A percentile compares a stretch with the other conserved stretches of the same genome.
These are phyloP conservation scores for Sylvilagus bachmani DNA, from an alignment of 2,113 vertebrate genomes.

Conservation along the genomic window DNA sequence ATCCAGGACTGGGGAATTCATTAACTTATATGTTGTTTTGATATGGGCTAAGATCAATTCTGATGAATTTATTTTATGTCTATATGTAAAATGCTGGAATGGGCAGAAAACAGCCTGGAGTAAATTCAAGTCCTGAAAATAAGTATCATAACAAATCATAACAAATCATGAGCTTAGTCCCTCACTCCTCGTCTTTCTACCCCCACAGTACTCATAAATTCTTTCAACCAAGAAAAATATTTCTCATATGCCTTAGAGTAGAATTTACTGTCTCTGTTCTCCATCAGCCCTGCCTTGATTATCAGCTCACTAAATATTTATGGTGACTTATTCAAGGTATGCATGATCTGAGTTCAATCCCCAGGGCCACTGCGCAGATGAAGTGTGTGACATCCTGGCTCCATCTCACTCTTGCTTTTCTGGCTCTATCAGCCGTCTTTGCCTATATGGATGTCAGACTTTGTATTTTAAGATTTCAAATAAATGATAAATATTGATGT, in stretches of 20 bases:
- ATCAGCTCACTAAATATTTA: slow-evolving; percentile 82
- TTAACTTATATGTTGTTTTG: slow-evolving; percentile 43
- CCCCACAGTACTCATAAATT: slow-evolving; percentile 69
- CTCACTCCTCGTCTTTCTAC: slow-evolving; percentile 57
- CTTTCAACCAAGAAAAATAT: slow-evolving; percentile 77
- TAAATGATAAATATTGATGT: neutral
- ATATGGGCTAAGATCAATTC: neutral
- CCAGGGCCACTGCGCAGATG: neutral
- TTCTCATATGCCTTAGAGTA: slow-evolving; percentile 81
- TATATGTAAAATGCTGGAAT: slow-evolving; percentile 2
- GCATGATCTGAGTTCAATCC: slow-evolving; percentile 65
- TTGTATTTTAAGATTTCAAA: neutral
- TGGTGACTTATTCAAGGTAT: slow-evolving; percentile 68
- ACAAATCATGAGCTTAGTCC: slow-evolving; percentile 54
- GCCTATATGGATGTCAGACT: neutral
- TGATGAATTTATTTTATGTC: slow-evolving; percentile 38
- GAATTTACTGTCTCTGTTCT: slow-evolving; percentile 77
- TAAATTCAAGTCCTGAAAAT: slow-evolving; percentile 59
- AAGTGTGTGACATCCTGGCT: slow-evolving; percentile 20
- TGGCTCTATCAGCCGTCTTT: neutral
- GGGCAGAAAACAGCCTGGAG: slow-evolving; percentile 61
- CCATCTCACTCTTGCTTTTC: neutral
- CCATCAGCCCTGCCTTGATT: slow-evolving; percentile 72
- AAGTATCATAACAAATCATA: slow-evolving; percentile 64
- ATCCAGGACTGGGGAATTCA: slow-evolving; percentile 1